Conservation (phyloP, 2,797 vertebrate species). For the Neopelma chrysocephalum region DNA sequence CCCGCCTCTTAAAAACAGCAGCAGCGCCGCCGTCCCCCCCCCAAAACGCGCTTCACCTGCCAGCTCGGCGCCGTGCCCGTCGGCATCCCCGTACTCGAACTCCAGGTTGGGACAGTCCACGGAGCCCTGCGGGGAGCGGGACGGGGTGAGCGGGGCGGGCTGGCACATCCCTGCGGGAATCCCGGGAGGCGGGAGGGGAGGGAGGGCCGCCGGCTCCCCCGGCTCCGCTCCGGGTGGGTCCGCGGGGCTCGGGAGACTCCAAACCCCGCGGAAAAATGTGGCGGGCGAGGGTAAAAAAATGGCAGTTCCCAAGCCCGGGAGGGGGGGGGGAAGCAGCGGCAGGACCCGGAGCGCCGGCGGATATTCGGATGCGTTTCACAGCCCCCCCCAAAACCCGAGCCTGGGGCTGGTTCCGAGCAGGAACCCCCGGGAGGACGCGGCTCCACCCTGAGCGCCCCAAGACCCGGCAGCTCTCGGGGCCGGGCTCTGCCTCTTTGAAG, state of each 20-base stretch:
- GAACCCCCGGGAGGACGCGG: neutral
- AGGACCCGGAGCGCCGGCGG: neutral
- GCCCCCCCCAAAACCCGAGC: neutral
- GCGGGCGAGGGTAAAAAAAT: neutral
- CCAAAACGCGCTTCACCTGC: accelerated
- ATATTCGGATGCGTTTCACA: neutral
- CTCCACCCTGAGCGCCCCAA: neutral
- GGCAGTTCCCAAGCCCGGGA: neutral
- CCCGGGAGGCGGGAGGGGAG: neutral
- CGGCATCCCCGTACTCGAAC: constrained; percentile 90
- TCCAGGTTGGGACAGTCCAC: constrained; percentile 93
- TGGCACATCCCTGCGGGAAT: neutral
- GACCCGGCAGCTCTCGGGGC: neutral
- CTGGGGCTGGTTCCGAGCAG: neutral
- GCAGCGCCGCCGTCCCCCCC: neutral
- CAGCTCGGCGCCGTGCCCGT: constrained; percentile 69
- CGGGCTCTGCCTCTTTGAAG: neutral
- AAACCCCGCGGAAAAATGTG: neutral
- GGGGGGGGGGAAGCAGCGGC: neutral
- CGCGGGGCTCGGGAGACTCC: neutral
- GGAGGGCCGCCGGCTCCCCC: neutral
- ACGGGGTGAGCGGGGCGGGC: neutral
- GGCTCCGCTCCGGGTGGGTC: neutral
- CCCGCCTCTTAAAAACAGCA: neutral
- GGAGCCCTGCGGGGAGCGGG: constrained; percentile 80